Percentiles rank a stretch among this genome's conserved stretches.
phyloP scores from a whole-genome alignment of 2,797 vertebrate species.

The Paedocypris micromegethes region DNA sequence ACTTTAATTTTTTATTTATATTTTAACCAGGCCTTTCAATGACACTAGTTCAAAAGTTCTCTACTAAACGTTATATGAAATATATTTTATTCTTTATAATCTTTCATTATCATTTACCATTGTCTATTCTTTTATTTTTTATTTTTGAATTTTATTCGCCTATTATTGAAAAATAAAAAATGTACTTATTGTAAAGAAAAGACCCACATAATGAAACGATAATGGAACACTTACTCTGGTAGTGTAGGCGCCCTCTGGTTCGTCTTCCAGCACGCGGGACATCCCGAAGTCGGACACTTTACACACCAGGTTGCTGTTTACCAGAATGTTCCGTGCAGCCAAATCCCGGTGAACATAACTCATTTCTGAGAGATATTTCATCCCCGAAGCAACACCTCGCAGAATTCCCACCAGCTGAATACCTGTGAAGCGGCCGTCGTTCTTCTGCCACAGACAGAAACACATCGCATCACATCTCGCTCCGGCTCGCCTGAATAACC shows the following conservation, averaged over 20 bases:
- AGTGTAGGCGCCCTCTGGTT: slow-evolving; percentile 47
- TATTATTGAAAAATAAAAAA: no score
- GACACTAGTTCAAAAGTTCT: no score
- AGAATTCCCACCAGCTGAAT: slow-evolving; percentile 50
- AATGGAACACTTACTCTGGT: slow-evolving; percentile 38
- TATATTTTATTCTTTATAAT: no score
- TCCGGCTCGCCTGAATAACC: background rate
- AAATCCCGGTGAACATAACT: slow-evolving; percentile 48
- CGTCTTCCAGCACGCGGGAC: slow-evolving; percentile 49
- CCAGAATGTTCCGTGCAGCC: slow-evolving; percentile 47
- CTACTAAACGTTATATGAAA: no score
- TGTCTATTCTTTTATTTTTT: no score
- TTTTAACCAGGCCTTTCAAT: no score
- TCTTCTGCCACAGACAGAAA: slow-evolving; percentile 38
- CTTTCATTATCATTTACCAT: no score
- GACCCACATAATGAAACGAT: background rate
- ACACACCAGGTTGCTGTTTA: slow-evolving; percentile 48
- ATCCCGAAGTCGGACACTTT: slow-evolving; percentile 50
- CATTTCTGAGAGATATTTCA: slow-evolving; percentile 49
- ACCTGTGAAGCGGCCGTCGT: slow-evolving; percentile 49
- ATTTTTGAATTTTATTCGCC: no score
- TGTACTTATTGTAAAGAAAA: no score
- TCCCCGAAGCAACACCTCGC: slow-evolving; percentile 45
- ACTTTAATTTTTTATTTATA: no score
- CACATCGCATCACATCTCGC: background rate